These are phyloP conservation scores for Euclidia mi DNA, from an alignment of 2,888 invertebrate species.

Conservation along the genomic window DNA sequence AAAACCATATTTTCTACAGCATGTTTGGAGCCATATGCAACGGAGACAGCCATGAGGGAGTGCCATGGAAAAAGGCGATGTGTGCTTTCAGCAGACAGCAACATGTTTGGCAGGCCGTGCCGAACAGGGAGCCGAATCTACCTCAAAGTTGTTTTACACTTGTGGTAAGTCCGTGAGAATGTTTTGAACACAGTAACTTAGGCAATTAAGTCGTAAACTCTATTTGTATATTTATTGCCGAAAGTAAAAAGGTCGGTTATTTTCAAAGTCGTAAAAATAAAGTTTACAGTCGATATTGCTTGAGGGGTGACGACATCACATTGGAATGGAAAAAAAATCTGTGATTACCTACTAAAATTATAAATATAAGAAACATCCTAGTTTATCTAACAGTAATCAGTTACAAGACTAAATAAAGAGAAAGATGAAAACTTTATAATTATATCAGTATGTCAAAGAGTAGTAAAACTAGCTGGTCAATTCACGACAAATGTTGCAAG, in stretches of 20 bases:
- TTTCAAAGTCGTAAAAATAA: slow-evolving; percentile 27
- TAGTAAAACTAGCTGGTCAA: too few species aligned
- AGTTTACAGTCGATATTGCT: slow-evolving; percentile 12
- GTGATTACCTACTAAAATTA: too few species aligned
- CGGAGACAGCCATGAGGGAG: slow-evolving; percentile 97
- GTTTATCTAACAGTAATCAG: too few species aligned
- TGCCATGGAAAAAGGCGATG: slow-evolving; percentile 96
- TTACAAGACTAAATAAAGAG: too few species aligned
- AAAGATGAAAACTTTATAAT: too few species aligned
- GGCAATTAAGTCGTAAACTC: slow-evolving; percentile 43
- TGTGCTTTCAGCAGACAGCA: slow-evolving; percentile 94
- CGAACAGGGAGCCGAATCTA: slow-evolving; percentile 95
- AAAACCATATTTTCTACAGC: slow-evolving; percentile 85
- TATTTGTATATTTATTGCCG: too few species aligned
- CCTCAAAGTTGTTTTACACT: slow-evolving; percentile 96
- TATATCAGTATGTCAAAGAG: too few species aligned
- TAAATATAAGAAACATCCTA: too few species aligned
- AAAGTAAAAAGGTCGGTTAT: too few species aligned
- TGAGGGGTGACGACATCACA: slow-evolving; percentile 5
- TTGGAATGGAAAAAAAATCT: not conserved
- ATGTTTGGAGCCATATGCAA: slow-evolving; percentile 96
- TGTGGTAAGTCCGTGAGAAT: slow-evolving; percentile 92
- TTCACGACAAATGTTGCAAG: too few species aligned
- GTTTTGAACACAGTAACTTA: slow-evolving; percentile 33
- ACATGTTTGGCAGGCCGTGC: slow-evolving; percentile 96